These are phyloP conservation scores for Cephalopterus ornatus DNA, from an alignment of 2,113 vertebrate genomes.

Conservation along the genomic window DNA sequence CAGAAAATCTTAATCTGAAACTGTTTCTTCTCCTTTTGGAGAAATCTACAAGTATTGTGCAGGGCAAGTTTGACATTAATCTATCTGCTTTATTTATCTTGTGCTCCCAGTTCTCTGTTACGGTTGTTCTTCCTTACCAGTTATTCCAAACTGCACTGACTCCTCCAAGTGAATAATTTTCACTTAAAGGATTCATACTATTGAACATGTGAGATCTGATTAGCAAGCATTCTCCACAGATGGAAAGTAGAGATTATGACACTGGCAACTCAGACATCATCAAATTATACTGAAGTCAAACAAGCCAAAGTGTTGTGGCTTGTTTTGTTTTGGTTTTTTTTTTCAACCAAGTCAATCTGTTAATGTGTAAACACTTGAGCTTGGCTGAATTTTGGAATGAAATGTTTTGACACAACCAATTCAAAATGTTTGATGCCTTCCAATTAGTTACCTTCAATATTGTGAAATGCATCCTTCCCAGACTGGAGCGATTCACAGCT, in stretches of 20 bases:
- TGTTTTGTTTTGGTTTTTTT: neutral
- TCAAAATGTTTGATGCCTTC: slow-evolving; percentile 38
- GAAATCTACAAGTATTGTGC: neutral
- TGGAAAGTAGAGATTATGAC: neutral
- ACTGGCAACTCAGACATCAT: neutral
- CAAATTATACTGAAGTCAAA: slow-evolving; percentile 14
- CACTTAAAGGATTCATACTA: neutral
- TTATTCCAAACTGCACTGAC: neutral
- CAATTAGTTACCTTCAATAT: slow-evolving; percentile 46
- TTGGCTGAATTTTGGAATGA: slow-evolving; percentile 40
- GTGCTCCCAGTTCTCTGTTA: neutral
- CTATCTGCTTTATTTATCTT: neutral
- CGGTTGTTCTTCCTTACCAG: neutral
- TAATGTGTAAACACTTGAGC: slow-evolving; percentile 33
- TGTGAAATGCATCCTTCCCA: slow-evolving; percentile 38
- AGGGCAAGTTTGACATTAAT: neutral
- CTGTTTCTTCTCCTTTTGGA: neutral
- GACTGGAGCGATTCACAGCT: neutral
- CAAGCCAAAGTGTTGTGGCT: slow-evolving; percentile 24
- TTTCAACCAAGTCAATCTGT: slow-evolving; percentile 25
- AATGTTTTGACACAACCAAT: slow-evolving; percentile 52
- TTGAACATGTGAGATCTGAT: neutral
- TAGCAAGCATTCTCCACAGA: neutral
- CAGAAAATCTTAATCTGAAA: neutral
- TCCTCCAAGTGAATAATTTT: neutral